Percentiles rank a stretch among this genome's conserved stretches.
phyloP scores from a whole-genome alignment of 2,113 vertebrate genomes.

The Osmerus mordax region DNA sequence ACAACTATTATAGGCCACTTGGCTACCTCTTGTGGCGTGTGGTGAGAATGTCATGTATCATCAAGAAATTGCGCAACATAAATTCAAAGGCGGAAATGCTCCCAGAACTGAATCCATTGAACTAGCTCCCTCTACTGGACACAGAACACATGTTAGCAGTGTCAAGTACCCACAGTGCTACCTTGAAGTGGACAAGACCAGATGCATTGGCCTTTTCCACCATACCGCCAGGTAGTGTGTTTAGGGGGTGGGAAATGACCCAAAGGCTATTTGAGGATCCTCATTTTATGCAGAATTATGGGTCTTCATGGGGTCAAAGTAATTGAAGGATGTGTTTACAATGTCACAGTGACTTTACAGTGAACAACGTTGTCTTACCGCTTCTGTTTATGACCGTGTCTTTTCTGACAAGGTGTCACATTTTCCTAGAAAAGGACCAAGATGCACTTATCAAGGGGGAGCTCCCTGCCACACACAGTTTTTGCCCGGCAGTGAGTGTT shows the following conservation, averaged over 20 bases:
- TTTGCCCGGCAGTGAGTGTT: constrained; percentile 26
- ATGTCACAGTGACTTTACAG: background rate
- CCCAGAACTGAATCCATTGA: background rate
- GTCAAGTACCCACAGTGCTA: background rate
- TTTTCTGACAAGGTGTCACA: background rate
- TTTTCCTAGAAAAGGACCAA: constrained; percentile 18
- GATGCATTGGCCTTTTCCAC: background rate
- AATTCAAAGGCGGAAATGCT: constrained; percentile 34
- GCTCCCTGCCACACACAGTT: constrained; percentile 55
- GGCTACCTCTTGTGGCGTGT: constrained; percentile 64
- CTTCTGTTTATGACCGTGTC: background rate
- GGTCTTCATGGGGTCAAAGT: no score
- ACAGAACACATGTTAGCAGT: background rate
- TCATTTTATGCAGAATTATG: no score
- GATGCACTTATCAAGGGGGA: constrained; percentile 54
- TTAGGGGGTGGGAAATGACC: no score
- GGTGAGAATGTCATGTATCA: constrained; percentile 27
- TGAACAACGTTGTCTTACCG: background rate
- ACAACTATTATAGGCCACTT: constrained; percentile 41
- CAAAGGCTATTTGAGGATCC: no score
- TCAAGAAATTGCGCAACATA: constrained; percentile 50
- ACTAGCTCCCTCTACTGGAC: constrained; percentile 48
- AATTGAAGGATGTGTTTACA: no score
- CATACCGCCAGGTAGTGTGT: no score
- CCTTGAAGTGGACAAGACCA: background rate